Base-by-base conservation (phyloP, 2,113 vertebrate species). In the Macaca mulatta region DNA sequence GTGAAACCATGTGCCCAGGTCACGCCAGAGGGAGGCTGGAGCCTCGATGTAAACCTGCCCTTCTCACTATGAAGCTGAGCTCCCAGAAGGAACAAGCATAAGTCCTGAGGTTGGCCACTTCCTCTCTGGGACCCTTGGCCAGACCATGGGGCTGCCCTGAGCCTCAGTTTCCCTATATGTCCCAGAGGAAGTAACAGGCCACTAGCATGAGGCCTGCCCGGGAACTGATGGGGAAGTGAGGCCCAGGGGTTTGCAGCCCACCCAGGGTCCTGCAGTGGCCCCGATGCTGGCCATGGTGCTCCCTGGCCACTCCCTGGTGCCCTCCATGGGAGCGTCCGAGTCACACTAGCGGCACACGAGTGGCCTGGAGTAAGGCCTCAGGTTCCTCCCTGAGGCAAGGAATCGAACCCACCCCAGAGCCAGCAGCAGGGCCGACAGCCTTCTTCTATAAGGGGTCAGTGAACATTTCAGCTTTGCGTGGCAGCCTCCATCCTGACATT, bases 281-380 rank as follows among this genome's bases (percentile, higher is more conserved):
- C 48, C 8, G 9, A 74, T 1, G 0, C 35, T 27, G 22, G 32
- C 57, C 12, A 2, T 20, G 0, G 20, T 14, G 27, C 59, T 20
- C 59, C 43, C 72, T 4, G 27, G 43, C 25, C 74, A 17, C 6
- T 27, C 25, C 74, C 43, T 48, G 25, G 3, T 32, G 43, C 43
- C 27, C 75, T 74, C 43, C 27, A 30, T 2, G 0, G 10, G 64
- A 64, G 61, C 11, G 5, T 64, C 22, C 57, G 27, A 13, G 59
- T 61, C 59, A 59, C 30, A 40, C 52, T 32, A 25, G 13, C 1
- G 0, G 64, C 25, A 16, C 6, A 3, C 38, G 4, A 8, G 1
- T 3, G 14, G 22, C 61, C 2, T 1, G 6, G 4, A 8, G 43
- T 9, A 8, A 59, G 9, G 3, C 82, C 43, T 80, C 89, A 80